Percentiles rank a stretch among this genome's conserved stretches.
Evolutionary conservation across 2,888 invertebrate genomes (phyloP).

Genomic region (Ariolimax columbianus): DNA sequence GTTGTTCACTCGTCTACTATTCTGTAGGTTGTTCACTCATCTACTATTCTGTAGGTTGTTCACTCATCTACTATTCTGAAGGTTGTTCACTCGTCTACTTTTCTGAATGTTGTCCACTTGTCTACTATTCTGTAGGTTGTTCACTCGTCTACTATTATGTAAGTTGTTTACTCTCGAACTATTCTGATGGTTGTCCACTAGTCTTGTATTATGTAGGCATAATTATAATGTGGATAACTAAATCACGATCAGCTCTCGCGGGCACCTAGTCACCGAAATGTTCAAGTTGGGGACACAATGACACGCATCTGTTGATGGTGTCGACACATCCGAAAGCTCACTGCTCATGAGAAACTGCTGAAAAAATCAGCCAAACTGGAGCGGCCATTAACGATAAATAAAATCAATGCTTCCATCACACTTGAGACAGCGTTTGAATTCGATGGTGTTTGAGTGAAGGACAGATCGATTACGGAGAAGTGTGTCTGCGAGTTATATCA

Average conservation of each 20-base stretch:
- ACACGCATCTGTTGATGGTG: background rate
- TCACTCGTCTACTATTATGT: no score
- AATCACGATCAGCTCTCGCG: background rate
- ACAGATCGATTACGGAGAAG: background rate
- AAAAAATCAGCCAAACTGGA: background rate
- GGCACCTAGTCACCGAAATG: background rate
- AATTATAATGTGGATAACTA: background rate
- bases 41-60: no score
- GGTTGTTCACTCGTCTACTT: no score
- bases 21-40: no score
- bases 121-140: no score
- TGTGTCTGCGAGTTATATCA: background rate
- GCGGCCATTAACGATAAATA: background rate
- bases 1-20: no score
- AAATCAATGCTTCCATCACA: background rate
- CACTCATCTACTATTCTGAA: no score
- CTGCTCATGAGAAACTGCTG: background rate
- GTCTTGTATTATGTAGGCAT: no score
- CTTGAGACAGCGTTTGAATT: background rate
- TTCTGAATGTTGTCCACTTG: no score
- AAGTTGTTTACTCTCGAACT: no score
- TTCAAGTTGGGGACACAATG: background rate
- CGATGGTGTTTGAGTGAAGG: background rate
- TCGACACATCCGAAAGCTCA: background rate
- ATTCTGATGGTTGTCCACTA: no score